Evolutionary conservation across 2,888 invertebrate species (phyloP).

Genomic region (Ichneumon xanthorius): DNA sequence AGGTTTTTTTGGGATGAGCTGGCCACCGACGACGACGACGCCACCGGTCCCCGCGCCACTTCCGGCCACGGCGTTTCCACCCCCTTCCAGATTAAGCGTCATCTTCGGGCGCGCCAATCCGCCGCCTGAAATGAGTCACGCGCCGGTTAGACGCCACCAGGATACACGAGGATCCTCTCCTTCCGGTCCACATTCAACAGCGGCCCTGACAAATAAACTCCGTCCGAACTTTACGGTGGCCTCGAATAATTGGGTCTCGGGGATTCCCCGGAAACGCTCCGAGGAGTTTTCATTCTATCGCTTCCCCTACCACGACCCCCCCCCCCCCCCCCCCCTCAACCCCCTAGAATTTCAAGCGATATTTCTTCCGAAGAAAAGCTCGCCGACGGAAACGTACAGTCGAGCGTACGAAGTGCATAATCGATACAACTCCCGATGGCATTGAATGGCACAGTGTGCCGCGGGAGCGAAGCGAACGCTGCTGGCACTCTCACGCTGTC

Average conservation of each 20-base stretch:
- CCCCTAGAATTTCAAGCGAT: neutral
- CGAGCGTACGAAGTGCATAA: constrained; percentile 11
- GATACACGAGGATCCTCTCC: constrained; percentile 34
- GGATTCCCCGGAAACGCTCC: neutral
- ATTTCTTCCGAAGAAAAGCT: too few species aligned
- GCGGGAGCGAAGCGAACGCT: constrained; percentile 2
- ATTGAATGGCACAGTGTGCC: constrained; percentile 28
- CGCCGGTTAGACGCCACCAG: constrained; percentile 78
- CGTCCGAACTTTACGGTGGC: constrained; percentile 29
- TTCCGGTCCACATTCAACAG: constrained; percentile 22
- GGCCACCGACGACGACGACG: constrained; percentile 73
- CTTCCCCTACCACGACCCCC: neutral
- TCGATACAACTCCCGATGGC: constrained; percentile 40
- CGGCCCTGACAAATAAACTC: constrained; percentile 33
- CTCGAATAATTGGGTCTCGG: constrained; percentile 69
- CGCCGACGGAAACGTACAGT: too few species aligned
- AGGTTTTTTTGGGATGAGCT: constrained; percentile 82
- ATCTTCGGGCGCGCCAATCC: constrained; percentile 88
- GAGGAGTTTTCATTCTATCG: neutral
- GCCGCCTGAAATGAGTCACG: constrained; percentile 83
- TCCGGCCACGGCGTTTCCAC: constrained; percentile 85
- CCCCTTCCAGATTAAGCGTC: constrained; percentile 88
- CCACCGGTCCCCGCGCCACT: constrained; percentile 83
- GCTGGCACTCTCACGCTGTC: constrained; percentile 60
- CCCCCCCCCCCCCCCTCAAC: too few species aligned